Evolutionary conservation across 30 jellyfish, hydroid and myxozoan species (phyloP).

Genomic region (Aurelia sp.): DNA sequence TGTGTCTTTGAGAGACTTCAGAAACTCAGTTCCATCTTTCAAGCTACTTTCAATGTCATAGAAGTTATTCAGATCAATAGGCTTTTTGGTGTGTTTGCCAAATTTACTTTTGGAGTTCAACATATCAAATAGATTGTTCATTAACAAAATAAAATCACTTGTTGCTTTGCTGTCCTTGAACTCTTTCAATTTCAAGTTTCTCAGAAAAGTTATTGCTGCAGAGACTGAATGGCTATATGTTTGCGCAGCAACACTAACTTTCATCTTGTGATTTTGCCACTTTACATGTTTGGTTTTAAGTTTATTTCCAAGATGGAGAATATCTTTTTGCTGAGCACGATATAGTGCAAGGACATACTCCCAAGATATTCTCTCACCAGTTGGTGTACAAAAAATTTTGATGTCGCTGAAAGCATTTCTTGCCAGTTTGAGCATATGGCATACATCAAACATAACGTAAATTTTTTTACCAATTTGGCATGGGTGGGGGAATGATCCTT

Average conservation of each 20-base stretch:
- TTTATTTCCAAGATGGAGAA: conserved; percentile 37
- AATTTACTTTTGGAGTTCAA: conserved; percentile 54
- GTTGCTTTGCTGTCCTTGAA: conserved; percentile 53
- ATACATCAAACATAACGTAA: conserved; percentile 37
- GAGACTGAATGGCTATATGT: conserved; percentile 59
- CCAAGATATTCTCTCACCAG: conserved; percentile 44
- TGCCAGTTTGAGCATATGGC: conserved; percentile 64
- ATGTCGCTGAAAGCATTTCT: conserved; percentile 45
- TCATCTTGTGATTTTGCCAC: conserved; percentile 70
- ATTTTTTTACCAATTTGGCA: not conserved
- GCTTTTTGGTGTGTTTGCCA: conserved; percentile 38
- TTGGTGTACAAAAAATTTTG: not conserved
- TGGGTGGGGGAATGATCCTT: conserved; percentile 52
- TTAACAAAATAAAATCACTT: conserved; percentile 28
- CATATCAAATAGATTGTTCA: conserved; percentile 45
- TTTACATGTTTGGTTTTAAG: conserved; percentile 29
- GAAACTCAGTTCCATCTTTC: not conserved
- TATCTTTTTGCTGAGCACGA: conserved; percentile 34
- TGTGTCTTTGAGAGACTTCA: conserved; percentile 15
- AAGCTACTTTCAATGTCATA: not conserved
- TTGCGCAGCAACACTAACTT: conserved; percentile 67
- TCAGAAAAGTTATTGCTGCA: conserved; percentile 39
- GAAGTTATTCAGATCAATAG: conserved; percentile 24
- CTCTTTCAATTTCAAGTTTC: conserved; percentile 9
- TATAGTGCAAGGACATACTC: conserved; percentile 15